Conservation (phyloP, 2,888 invertebrate species). For the Steromphala cineraria region DNA sequence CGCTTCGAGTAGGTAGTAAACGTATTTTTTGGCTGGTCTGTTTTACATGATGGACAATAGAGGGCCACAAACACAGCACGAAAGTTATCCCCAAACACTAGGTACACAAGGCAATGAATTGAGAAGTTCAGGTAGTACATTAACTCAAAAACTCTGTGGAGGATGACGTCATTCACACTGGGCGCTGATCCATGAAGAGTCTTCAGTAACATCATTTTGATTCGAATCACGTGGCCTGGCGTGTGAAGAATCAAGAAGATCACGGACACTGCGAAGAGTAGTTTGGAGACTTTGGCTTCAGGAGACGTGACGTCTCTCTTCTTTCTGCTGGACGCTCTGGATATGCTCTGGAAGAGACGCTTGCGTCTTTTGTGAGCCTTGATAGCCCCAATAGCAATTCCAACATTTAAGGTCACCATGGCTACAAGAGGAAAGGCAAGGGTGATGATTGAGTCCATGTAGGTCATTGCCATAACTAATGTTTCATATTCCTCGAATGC, state of each 20-base stretch:
- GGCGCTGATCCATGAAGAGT: background rate
- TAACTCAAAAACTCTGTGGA: slow-evolving; percentile 26
- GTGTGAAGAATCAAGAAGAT: slow-evolving; percentile 30
- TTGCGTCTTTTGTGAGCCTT: background rate
- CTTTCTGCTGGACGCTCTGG: background rate
- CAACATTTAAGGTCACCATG: slow-evolving; percentile 18
- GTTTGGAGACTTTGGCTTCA: slow-evolving; percentile 28
- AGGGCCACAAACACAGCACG: slow-evolving; percentile 18
- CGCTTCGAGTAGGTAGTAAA: background rate
- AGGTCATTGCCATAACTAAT: slow-evolving; percentile 22
- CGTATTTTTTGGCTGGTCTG: background rate
- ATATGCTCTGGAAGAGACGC: background rate
- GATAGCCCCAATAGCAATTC: slow-evolving; percentile 8
- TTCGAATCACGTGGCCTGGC: slow-evolving; percentile 26
- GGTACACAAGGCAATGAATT: slow-evolving; percentile 28
- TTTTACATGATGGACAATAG: slow-evolving; percentile 10
- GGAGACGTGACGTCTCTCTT: background rate
- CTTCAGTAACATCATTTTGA: slow-evolving; percentile 15
- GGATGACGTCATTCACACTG: slow-evolving; percentile 1
- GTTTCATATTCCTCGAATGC: background rate
- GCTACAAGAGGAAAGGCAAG: slow-evolving; percentile 23
- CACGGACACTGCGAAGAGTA: slow-evolving; percentile 29
- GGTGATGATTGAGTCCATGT: slow-evolving; percentile 30
- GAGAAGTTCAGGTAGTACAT: slow-evolving; percentile 29
- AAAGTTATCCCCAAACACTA: slow-evolving; percentile 31